Evolutionary conservation across 2,797 vertebrate species (phyloP).

Genomic region (Serranus cabrilla): DNA sequence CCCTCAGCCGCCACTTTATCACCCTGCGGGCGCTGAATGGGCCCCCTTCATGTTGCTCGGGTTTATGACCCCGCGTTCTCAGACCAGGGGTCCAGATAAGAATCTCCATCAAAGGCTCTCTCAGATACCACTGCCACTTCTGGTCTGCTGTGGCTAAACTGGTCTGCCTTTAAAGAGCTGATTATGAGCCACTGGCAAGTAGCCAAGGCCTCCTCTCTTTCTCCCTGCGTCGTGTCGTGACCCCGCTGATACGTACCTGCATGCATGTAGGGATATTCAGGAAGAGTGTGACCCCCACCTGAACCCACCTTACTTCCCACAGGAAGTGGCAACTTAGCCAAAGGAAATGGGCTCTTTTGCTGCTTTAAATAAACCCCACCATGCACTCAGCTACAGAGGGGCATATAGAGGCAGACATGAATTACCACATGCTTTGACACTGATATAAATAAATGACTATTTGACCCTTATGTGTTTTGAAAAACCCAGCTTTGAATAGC

Average conservation of each 20-base stretch:
- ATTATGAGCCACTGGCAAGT: slow-evolving; percentile 50
- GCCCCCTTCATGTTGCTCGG: slow-evolving; percentile 78
- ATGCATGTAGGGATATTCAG: slow-evolving; percentile 35
- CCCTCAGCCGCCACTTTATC: slow-evolving; percentile 74
- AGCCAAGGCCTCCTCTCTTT: slow-evolving; percentile 33
- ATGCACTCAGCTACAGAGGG: slow-evolving; percentile 8
- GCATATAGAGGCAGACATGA: neutral
- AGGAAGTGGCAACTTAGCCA: slow-evolving; percentile 75
- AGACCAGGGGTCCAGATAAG: slow-evolving; percentile 81
- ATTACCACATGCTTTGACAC: slow-evolving; percentile 36
- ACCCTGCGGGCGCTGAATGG: slow-evolving; percentile 78
- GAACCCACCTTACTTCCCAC: slow-evolving; percentile 61
- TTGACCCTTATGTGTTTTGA: slow-evolving; percentile 46
- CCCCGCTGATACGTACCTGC: slow-evolving; percentile 26
- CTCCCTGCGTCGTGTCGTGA: slow-evolving; percentile 9
- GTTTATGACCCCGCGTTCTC: slow-evolving; percentile 80
- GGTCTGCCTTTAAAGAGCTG: slow-evolving; percentile 44
- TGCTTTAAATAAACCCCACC: slow-evolving; percentile 44
- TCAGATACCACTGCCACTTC: slow-evolving; percentile 76
- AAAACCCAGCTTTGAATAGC: slow-evolving; percentile 46
- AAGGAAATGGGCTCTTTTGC: slow-evolving; percentile 70
- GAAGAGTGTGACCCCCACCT: slow-evolving; percentile 54
- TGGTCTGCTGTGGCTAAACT: slow-evolving; percentile 60
- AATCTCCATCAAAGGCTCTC: slow-evolving; percentile 82
- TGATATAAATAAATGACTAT: slow-evolving; percentile 50